Evolutionary conservation across 2,797 vertebrate species (phyloP), one percentile per base, ranked within the genome.

Genomic region (Poeciliopsis presidionis): DNA sequence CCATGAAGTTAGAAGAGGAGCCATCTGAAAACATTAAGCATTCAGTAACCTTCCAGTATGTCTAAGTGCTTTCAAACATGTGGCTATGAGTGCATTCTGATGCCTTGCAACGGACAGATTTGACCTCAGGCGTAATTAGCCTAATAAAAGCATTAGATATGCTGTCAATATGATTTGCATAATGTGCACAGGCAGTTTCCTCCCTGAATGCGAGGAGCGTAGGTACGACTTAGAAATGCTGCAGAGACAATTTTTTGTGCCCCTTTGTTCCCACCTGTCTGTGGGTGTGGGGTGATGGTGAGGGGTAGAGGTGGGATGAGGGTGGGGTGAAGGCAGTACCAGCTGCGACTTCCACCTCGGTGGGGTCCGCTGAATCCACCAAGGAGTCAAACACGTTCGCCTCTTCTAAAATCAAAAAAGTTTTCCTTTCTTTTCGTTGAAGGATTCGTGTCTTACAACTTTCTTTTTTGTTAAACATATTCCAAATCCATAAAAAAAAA

Each of bases 101-200:
- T 90, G 84, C 86, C 86, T 84, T 71, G 80, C 36, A 75, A 72
- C 30, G 86, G 87, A 89, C 77, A 89, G 84, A 90, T 91, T 85
- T 96, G 92, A 95, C 94, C 92, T 93, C 78, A 76, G 88, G 90
- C 87, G 59, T 91, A 95, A 95, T 95, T 92, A 92, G 87, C 90
- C 88, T 94, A 93, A 95, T 94, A 93, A 96, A 94, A 95, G 90
- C 93, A 93, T 95, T 93, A 89, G 93, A 90, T 93, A 88, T 90
- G 94, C 95, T 94, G 94, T 95, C 95, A 94, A 95, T 95, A 94
- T 87, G 88, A 95, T 95, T 95, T 92, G 89, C 92, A 92, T 93
- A 94, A 95, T 88, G 88, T 90, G 92, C 80, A 73, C 91, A 91
- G 85, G 86, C 89, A 83, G 88, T 82, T 88, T 92, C 74, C 85